These are phyloP conservation scores for Ceratothoa steindachneri DNA, from an alignment of 2,888 invertebrate species.

Conservation along the genomic window DNA sequence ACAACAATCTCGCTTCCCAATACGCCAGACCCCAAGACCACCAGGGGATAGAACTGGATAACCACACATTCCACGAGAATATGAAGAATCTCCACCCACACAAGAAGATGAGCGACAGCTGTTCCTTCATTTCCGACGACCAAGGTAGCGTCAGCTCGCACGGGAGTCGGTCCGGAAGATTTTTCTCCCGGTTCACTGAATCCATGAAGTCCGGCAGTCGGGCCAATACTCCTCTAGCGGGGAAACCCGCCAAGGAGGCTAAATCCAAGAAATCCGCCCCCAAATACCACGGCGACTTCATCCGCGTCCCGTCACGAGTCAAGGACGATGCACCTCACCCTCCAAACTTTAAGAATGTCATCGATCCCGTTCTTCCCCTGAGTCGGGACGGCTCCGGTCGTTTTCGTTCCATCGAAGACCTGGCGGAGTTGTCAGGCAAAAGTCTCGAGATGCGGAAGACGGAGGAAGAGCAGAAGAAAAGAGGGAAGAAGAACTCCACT, in stretches of 20 bases:
- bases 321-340: not conserved
- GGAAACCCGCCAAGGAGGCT: not conserved
- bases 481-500: conserved; percentile 36
- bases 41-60: not conserved
- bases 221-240: not conserved
- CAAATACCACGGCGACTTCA: not conserved
- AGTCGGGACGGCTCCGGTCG: conserved; percentile 34
- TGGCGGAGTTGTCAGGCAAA: conserved; percentile 17
- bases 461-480: not conserved
- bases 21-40: conserved; percentile 25
- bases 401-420: conserved; percentile 34
- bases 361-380: conserved; percentile 21
- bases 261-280: not conserved
- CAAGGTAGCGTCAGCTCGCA: conserved; percentile 34
- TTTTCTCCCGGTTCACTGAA: conserved; percentile 32
- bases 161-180: conserved; percentile 30
- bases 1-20: conserved; percentile 29
- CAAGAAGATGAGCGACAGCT: conserved; percentile 23
- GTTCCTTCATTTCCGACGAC: conserved; percentile 28
- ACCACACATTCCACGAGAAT: conserved; percentile 32
- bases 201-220: conserved; percentile 31
- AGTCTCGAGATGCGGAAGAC: conserved; percentile 3
- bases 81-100: conserved; percentile 29
- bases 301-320: not conserved
- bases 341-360: not conserved